Conservation (phyloP, 2,113 vertebrate genomes). For the Herpailurus yagouaroundi region DNA sequence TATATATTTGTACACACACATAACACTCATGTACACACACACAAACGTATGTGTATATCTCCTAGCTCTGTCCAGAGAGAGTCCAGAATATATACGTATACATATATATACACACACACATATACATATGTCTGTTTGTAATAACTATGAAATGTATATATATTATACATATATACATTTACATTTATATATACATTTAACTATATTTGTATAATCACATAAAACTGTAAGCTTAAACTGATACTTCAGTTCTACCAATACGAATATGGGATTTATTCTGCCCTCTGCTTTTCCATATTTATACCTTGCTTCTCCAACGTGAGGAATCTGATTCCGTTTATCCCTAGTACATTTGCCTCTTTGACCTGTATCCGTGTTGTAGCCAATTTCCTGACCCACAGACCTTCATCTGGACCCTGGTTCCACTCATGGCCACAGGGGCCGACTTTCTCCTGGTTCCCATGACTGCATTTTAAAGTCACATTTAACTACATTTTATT, state of each 20-base stretch:
- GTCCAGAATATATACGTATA: background rate
- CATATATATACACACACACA: background rate
- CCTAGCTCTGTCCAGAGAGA: too few relatives aligned
- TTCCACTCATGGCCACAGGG: background rate
- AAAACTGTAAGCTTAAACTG: background rate
- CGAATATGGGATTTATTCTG: background rate
- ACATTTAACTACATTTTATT: background rate
- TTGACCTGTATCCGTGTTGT: slow-evolving; percentile 32
- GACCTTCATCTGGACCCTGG: background rate
- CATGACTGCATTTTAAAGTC: background rate
- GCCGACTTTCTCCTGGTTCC: background rate
- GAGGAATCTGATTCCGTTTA: background rate
- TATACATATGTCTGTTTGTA: background rate
- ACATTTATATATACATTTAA: background rate
- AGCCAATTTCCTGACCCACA: background rate
- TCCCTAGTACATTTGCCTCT: background rate
- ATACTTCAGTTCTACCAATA: background rate
- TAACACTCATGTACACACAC: too few relatives aligned
- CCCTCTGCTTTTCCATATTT: background rate
- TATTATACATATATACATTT: background rate
- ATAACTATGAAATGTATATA: background rate
- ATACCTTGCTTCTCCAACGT: background rate
- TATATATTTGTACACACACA: background rate
- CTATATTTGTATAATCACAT: background rate
- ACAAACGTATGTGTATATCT: too few relatives aligned